Evolutionary conservation across 2,797 vertebrate species (phyloP).

Genomic region (Artibeus jamaicensis): DNA sequence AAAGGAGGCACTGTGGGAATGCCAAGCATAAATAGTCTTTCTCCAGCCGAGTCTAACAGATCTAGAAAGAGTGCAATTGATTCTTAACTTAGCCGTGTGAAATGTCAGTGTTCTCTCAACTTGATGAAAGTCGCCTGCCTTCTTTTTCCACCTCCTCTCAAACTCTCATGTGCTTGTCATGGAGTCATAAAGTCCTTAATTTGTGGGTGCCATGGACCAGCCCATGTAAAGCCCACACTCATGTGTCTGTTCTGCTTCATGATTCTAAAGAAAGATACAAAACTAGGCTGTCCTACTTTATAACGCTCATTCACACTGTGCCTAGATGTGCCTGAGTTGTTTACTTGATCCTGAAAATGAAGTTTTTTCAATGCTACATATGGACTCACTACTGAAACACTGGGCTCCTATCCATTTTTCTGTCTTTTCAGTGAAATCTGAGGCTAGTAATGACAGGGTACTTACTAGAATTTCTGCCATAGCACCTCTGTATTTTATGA

Average conservation of each 20-base stretch:
- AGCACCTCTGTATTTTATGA: background rate
- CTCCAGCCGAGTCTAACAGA: background rate
- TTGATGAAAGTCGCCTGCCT: background rate
- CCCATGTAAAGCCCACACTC: background rate
- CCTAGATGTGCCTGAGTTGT: background rate
- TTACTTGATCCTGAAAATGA: background rate
- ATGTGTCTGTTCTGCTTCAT: background rate
- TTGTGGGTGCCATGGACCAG: background rate
- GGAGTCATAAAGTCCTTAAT: background rate
- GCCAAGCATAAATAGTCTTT: background rate
- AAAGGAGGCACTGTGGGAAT: background rate
- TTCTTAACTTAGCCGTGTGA: background rate
- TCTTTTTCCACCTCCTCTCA: background rate
- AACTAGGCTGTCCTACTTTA: background rate
- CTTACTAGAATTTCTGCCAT: background rate
- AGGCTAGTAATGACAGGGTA: background rate
- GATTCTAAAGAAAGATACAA: background rate
- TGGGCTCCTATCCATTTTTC: background rate
- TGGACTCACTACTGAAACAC: background rate
- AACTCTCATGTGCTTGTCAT: background rate
- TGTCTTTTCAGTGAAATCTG: background rate
- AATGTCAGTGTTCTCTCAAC: background rate
- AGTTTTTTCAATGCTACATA: background rate
- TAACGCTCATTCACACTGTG: background rate
- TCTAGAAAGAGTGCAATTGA: background rate